Evolutionary conservation across 2,888 invertebrate genomes (phyloP).

Genomic region (Pammene aurita): DNA sequence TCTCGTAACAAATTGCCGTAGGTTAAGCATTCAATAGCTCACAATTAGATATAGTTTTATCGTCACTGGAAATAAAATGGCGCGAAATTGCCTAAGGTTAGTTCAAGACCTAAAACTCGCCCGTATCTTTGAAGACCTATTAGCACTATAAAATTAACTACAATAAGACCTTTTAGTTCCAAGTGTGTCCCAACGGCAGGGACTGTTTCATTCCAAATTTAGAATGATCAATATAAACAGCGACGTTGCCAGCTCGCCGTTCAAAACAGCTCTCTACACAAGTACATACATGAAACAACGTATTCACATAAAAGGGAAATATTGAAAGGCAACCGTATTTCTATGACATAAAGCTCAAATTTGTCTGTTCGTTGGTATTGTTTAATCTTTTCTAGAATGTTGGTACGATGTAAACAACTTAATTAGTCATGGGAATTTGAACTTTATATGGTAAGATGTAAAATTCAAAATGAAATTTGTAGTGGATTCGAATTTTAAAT

Average conservation of each 20-base stretch:
- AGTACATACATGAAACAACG: background rate
- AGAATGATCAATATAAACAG: slow-evolving; percentile 37
- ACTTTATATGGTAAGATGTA: background rate
- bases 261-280: slow-evolving; percentile 35
- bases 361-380: background rate
- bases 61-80: slow-evolving; percentile 19
- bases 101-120: slow-evolving; percentile 7
- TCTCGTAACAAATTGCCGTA: no score
- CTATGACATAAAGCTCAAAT: background rate
- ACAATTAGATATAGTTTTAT: no score
- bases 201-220: slow-evolving; percentile 30
- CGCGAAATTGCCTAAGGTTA: slow-evolving; percentile 23
- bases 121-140: background rate
- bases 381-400: slow-evolving; percentile 6
- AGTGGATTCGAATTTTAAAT: slow-evolving; percentile 12
- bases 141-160: background rate
- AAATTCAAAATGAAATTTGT: background rate
- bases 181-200: background rate
- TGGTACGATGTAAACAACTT: slow-evolving; percentile 31
- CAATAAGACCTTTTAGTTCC: background rate
- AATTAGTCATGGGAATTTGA: background rate
- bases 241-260: slow-evolving; percentile 38
- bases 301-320: slow-evolving; percentile 9
- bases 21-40: no score
- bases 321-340: background rate